Base-by-base conservation (phyloP, 2,113 vertebrate species). In the Sorex fumeus region DNA sequence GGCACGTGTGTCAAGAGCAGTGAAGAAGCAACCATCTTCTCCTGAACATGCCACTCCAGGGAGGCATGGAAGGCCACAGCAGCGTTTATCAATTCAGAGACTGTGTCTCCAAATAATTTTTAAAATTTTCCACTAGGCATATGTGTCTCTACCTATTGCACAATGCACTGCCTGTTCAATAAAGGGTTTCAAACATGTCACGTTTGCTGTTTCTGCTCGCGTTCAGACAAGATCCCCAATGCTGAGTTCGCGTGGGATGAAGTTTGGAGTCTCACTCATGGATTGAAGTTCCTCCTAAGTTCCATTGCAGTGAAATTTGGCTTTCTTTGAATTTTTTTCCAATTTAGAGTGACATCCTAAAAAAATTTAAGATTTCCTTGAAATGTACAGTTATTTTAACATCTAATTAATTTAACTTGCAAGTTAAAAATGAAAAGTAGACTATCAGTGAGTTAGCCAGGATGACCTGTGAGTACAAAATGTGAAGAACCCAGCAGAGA, bases 111-210 rank as follows among this genome's bases (percentile, higher is more conserved):
- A 83, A 92, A 66, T 50, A 92, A 93, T 95, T 94, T 96, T 96
- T 95, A 93, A 94, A 94, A 32, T 94, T 97, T 95, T 96, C 94
- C 94, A 94, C 92, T 45, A 43, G 75, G 90, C 88, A 7, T 87
- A 90, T 90, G 83, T 95, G 92, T 94, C 94, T 74, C 93, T 77
- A 62, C 32, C 92, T 80, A 11, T 57, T 95, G 83, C 93, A 91
- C 90, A 96, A 84, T 81, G 80, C 80, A 94, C 95, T 93, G 94
- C 95, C 95, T 96, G 95, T 95, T 91, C 92, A 96, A 97, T 97
- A 96, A 96, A 97, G 91, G 40, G 36, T 91, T 91, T 93, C 86
- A 67, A 75, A 88, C 71, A 28, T 67, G 77, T 64, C 71, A 32
- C 3, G 6, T 21, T 72, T 69, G n/a, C 34, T 71, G 18, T 71